Percentiles rank a stretch among this genome's conserved stretches.
Conservation (phyloP, 2,113 vertebrate species). For the Natator depressus region DNA sequence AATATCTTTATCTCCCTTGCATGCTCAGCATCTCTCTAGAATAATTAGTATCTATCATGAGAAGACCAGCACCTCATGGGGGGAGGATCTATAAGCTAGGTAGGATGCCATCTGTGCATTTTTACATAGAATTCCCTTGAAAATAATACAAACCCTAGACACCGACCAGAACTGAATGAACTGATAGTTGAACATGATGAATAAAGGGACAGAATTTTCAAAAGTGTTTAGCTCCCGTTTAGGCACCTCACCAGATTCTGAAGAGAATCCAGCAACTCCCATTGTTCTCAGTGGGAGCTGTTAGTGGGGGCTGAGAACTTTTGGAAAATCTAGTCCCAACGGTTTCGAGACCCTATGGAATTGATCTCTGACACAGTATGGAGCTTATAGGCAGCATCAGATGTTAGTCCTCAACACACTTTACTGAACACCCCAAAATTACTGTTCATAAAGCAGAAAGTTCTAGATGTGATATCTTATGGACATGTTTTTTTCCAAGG, state of each 20-base stretch:
- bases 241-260: background rate
- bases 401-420: background rate
- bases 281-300: background rate
- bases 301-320: background rate
- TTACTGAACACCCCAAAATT: background rate
- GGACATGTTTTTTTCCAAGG: background rate
- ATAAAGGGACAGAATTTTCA: background rate
- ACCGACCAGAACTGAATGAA: background rate
- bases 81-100: background rate
- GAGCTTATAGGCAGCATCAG: background rate
- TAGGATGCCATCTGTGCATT: background rate
- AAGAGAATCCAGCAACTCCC: background rate
- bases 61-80: background rate
- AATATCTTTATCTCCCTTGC: background rate
- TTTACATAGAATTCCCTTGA: background rate
- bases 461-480: background rate
- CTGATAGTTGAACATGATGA: background rate
- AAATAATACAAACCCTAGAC: background rate
- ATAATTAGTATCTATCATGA: background rate
- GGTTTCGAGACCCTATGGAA: background rate
- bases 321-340: background rate
- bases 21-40: background rate
- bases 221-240: background rate
- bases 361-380: background rate
- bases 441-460: background rate